Percentiles rank a stretch among this genome's conserved stretches.
Conservation (phyloP, 2,888 invertebrate species). For the Bellardia pandia region DNA sequence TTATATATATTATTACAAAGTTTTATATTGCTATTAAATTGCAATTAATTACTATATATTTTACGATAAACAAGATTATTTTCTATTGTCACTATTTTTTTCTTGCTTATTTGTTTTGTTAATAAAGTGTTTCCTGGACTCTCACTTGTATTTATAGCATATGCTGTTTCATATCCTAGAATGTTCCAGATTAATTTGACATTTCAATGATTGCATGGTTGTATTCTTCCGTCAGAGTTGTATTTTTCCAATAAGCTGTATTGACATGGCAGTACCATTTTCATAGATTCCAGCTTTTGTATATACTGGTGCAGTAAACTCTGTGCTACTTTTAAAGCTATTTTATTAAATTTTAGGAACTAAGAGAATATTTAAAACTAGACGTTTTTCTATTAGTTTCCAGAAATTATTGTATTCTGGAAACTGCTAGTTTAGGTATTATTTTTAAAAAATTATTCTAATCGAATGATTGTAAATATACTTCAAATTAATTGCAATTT, state of each 20-base stretch:
- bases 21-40: background rate
- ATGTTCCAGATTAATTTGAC: constrained; percentile 74
- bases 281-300: background rate
- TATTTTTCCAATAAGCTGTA: background rate
- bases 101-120: constrained; percentile 66
- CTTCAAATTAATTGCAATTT: too few species aligned
- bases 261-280: background rate
- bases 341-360: background rate
- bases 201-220: constrained; percentile 33
- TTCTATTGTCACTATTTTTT: background rate
- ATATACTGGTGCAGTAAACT: background rate
- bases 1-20: background rate
- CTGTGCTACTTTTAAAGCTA: too few species aligned
- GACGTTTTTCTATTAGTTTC: too few species aligned
- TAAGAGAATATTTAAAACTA: too few species aligned
- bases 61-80: background rate
- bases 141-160: constrained; percentile 73
- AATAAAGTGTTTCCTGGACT: constrained; percentile 43
- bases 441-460: too few species aligned
- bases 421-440: too few species aligned
- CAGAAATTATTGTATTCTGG: too few species aligned
- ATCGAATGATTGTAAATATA: too few species aligned
- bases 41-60: constrained; percentile 11
- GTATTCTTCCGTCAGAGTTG: background rate
- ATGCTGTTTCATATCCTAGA: constrained; percentile 73